These are phyloP conservation scores for Eptatretus burgeri DNA, from an alignment of 2,113 vertebrate species.

Conservation along the genomic window DNA sequence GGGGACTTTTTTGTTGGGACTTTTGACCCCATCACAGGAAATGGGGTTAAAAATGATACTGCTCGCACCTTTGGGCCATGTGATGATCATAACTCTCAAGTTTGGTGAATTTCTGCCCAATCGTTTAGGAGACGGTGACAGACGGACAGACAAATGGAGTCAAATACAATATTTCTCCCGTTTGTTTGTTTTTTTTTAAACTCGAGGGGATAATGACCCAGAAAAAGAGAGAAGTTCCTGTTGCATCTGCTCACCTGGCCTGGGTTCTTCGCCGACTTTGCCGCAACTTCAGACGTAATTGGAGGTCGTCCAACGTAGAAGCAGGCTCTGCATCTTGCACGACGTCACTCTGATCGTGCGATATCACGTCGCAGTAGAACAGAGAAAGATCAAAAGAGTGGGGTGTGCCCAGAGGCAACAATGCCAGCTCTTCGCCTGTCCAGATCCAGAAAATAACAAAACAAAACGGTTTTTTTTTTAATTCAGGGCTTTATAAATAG, in stretches of 20 bases:
- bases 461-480: too few relatives aligned
- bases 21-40: too few relatives aligned
- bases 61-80: not conserved
- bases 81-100: too few relatives aligned
- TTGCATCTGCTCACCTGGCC: constrained; percentile 20
- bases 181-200: not conserved
- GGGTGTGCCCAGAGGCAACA: constrained; percentile 54
- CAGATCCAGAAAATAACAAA: not conserved
- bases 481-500: too few relatives aligned
- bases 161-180: not conserved
- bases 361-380: constrained; percentile 38
- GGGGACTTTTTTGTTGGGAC: too few relatives aligned
- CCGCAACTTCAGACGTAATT: constrained; percentile 34
- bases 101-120: too few relatives aligned
- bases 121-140: too few relatives aligned
- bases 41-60: too few relatives aligned
- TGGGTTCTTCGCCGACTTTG: constrained; percentile 39
- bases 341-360: too few relatives aligned
- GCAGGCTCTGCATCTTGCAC: too few relatives aligned
- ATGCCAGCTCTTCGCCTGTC: constrained; percentile 51
- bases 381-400: constrained; percentile 47
- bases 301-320: constrained; percentile 45
- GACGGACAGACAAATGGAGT: too few relatives aligned
- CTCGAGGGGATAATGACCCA: not conserved
- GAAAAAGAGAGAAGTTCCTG: not conserved